These are phyloP conservation scores for Cochlearius cochlearius DNA, from an alignment of 2,113 vertebrate genomes.

Conservation along the genomic window DNA sequence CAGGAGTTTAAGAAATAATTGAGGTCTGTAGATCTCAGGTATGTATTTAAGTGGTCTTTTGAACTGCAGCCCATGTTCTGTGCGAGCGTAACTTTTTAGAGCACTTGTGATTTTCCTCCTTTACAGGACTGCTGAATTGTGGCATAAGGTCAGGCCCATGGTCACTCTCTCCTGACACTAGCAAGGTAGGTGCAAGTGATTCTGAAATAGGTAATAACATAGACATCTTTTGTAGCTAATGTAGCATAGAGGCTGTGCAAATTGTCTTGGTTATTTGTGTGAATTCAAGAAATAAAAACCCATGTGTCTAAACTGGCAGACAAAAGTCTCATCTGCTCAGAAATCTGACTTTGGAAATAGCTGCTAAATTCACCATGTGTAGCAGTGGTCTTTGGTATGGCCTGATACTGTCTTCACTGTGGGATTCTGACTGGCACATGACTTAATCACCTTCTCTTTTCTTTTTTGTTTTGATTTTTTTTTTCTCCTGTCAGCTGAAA, in stretches of 20 bases:
- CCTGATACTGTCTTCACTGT: background rate
- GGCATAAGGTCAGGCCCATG: background rate
- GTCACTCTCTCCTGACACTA: slow-evolving; percentile 3
- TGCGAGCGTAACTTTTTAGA: slow-evolving; percentile 21
- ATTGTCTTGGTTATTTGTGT: background rate
- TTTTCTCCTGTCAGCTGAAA: slow-evolving; percentile 13
- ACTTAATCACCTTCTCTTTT: slow-evolving; percentile 21
- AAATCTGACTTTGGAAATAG: slow-evolving; percentile 3
- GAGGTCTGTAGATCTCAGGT: slow-evolving; percentile 27
- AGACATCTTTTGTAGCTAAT: background rate
- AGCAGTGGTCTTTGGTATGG: background rate
- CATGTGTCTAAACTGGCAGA: background rate
- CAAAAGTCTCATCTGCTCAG: background rate
- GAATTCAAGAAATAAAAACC: slow-evolving; percentile 15
- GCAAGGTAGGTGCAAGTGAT: background rate
- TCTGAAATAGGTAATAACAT: slow-evolving; percentile 3
- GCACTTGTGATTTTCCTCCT: slow-evolving; percentile 35
- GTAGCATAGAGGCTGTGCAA: background rate
- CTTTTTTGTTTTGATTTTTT: background rate
- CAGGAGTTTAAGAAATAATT: slow-evolving; percentile 26
- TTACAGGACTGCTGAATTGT: background rate
- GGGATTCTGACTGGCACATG: background rate
- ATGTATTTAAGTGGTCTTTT: slow-evolving; percentile 32
- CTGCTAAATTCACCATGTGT: background rate
- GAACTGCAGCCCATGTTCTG: slow-evolving; percentile 12